Conservation (phyloP, 2,797 vertebrate species). For the Pipistrellus pygmaeus region DNA sequence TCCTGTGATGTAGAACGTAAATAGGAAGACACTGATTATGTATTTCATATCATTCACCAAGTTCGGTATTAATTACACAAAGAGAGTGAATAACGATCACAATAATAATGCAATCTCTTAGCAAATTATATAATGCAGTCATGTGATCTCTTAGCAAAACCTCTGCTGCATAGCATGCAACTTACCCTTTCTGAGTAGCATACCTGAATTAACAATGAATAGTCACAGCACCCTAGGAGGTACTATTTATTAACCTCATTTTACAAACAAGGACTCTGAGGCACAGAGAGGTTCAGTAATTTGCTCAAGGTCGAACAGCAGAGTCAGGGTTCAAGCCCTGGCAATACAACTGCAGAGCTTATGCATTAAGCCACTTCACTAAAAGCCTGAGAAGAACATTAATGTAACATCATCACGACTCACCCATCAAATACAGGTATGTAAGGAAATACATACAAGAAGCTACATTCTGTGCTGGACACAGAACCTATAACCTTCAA, state of each 20-base stretch:
- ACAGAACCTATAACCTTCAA: conserved; percentile 50
- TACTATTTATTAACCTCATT: conserved; percentile 45
- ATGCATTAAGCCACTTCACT: conserved; percentile 21
- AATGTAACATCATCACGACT: background rate
- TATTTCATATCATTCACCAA: conserved; percentile 45
- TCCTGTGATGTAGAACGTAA: conserved; percentile 49
- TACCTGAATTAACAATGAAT: conserved; percentile 10
- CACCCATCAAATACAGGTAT: background rate
- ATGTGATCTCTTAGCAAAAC: conserved; percentile 53
- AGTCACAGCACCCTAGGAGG: background rate
- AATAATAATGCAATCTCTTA: conserved; percentile 41
- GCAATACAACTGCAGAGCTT: background rate
- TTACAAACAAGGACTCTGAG: conserved; percentile 52
- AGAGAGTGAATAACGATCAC: background rate
- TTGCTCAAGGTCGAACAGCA: conserved; percentile 69
- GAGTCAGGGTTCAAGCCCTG: conserved; percentile 33
- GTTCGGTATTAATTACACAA: conserved; percentile 34
- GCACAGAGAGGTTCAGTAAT: conserved; percentile 69
- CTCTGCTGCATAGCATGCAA: conserved; percentile 32
- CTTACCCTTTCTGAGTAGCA: conserved; percentile 4
- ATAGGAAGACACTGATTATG: conserved; percentile 15
- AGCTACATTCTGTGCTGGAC: background rate
- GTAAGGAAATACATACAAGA: background rate
- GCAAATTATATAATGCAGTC: background rate
- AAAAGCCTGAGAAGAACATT: conserved; percentile 36